Percentiles rank a stretch among this genome's conserved stretches.
These are phyloP conservation scores for Vulpes lagopus DNA, from an alignment of 2,113 vertebrate genomes.

Conservation along the genomic window DNA sequence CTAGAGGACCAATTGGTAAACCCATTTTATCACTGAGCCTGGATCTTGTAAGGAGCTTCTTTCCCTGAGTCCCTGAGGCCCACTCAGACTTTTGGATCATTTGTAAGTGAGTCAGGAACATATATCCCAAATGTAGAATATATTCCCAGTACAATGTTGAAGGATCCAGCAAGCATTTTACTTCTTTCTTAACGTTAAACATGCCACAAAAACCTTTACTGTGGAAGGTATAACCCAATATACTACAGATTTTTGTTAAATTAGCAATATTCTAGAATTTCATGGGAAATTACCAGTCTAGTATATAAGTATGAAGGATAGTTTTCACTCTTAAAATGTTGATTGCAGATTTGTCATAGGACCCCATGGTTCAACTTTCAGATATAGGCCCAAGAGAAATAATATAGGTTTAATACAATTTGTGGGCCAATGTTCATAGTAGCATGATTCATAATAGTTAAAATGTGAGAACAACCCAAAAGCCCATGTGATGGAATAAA, in stretches of 20 bases:
- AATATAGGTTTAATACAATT: not conserved
- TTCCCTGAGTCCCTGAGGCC: not conserved
- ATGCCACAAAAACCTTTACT: not conserved
- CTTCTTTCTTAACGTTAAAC: not conserved
- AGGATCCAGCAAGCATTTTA: not conserved
- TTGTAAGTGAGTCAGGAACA: not conserved
- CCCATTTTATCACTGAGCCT: accelerated
- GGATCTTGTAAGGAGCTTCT: not conserved
- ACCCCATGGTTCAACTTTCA: not conserved
- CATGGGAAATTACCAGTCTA: not conserved
- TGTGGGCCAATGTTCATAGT: not conserved
- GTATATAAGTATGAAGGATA: not conserved
- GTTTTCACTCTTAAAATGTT: not conserved
- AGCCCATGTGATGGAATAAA: not conserved
- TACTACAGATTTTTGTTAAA: not conserved
- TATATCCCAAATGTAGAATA: not conserved
- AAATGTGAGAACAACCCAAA: not conserved
- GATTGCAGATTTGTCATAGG: not conserved
- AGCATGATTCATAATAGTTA: not conserved
- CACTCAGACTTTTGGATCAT: not conserved
- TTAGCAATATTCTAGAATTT: not conserved
- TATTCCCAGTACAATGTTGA: not conserved
- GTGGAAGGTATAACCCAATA: not conserved
- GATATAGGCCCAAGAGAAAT: not conserved
- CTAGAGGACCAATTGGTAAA: not conserved